Evolutionary conservation across 2,888 invertebrate species (phyloP), one percentile per base, ranked within the genome.

Genomic region (Phlogophora meticulosa): DNA sequence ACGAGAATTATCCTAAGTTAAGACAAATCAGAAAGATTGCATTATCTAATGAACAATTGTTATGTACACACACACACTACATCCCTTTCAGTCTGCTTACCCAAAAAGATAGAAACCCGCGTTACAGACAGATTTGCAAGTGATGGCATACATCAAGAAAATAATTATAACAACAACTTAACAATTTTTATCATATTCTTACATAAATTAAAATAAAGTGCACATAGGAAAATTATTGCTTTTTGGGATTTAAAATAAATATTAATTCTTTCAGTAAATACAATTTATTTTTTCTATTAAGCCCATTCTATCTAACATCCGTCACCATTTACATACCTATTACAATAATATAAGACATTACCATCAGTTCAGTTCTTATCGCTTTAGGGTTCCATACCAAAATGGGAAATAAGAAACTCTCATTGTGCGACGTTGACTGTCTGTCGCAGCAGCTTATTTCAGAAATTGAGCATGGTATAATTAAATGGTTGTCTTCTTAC

Each of bases 1-100:
- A 81, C 76, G 55, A 52, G 32, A 64, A 62, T 68, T 64, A 63
- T 45, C 22, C 24, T 67, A 78, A 51, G 62, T 55, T 48, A 13
- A 69, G 42, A 71, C 34, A 71, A 53, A 55, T 65, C 43, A 46
- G 51, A 55, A 55, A 36, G 13, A 64, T 61, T 68, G 38, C 17
- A 52, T 45, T 53, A 60, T 42, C 52, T 52, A 48, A 40, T 74
- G 24, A 61, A 68, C 11, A 22, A 49, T 43, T 68, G 22, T 13
- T 68, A 72, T 70, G 24, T 52, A 58, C 53, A 72, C 20, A 52
- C 38, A 58, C 53, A 72, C 20, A 52, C 38, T 53, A 53, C 24
- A 43, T 38, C 51, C 43, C 42, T 34, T 38, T 70, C 66, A 78
- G 48, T 70, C 63, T 22, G 59, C 22, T 34, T 51, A 63, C 11